Conservation (phyloP, 1,140 invertebrate species). For the Lasioglossum albipes region DNA sequence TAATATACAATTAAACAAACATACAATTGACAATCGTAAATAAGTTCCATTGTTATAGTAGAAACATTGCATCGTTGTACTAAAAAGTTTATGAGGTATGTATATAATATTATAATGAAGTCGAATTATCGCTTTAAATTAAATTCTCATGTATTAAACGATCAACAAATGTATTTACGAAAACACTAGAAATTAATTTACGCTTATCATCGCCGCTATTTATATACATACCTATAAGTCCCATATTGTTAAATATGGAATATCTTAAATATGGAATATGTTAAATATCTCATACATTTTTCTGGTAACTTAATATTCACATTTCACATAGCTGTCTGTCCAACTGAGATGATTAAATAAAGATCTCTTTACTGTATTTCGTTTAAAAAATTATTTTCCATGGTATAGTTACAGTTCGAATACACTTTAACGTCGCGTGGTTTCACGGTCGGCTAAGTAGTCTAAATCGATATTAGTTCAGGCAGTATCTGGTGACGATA, state of each 20-base stretch:
- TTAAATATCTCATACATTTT: constrained; percentile 3
- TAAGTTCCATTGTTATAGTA: too few relatives aligned
- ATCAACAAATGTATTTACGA: neutral
- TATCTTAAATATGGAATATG: too few relatives aligned
- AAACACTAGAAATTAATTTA: neutral
- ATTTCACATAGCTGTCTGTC: neutral
- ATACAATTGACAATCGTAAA: too few relatives aligned
- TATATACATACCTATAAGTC: constrained; percentile 45
- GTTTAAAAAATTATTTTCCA: neutral
- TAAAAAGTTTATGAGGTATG: too few relatives aligned
- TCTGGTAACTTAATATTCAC: constrained; percentile 11
- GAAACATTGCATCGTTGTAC: too few relatives aligned
- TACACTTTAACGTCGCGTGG: constrained; percentile 29
- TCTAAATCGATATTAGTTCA: constrained; percentile 40
- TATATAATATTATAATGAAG: too few relatives aligned
- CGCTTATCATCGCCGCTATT: constrained; percentile 19
- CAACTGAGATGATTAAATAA: neutral
- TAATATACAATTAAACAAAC: too few relatives aligned
- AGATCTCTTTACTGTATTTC: neutral
- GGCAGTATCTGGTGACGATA: constrained; percentile 54
- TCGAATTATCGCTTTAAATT: neutral
- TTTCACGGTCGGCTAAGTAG: constrained; percentile 44
- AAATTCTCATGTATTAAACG: neutral
- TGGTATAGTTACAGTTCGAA: constrained; percentile 1
- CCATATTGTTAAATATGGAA: neutral